phyloP scores from a whole-genome alignment of 2,113 vertebrate species.

The Syngnathus typhle region DNA sequence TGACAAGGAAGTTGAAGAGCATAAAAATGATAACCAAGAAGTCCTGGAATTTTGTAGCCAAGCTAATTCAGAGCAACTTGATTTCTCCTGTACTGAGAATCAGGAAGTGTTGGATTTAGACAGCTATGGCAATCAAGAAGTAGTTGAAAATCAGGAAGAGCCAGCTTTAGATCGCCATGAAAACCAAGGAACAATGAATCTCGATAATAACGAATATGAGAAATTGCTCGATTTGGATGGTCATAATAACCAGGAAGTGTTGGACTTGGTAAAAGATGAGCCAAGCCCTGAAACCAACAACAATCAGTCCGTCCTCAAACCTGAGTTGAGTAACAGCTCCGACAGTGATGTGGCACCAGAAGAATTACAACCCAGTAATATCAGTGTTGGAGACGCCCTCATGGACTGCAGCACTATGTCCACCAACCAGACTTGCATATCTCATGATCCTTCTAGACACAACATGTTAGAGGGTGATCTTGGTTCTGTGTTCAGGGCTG shows the following conservation, averaged over 20 bases:
- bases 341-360: conserved; percentile 46
- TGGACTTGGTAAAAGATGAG: conserved; percentile 25
- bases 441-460: conserved; percentile 2
- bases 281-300: conserved; percentile 41
- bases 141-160: conserved; percentile 35
- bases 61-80: conserved; percentile 20
- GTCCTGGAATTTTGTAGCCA: conserved; percentile 24
- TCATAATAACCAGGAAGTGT: conserved; percentile 47
- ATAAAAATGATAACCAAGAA: conserved; percentile 35
- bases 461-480: conserved; percentile 48
- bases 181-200: conserved; percentile 20
- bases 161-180: conserved; percentile 11
- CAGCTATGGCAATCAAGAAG: conserved; percentile 27
- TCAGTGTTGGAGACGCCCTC: conserved; percentile 7
- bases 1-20: conserved; percentile 17
- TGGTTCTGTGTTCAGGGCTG: conserved; percentile 49
- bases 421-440: conserved; percentile 6
- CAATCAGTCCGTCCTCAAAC: conserved; percentile 32
- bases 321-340: conserved; percentile 30
- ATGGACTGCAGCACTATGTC: conserved; percentile 6
- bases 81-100: conserved; percentile 22
- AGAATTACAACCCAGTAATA: conserved; percentile 29
- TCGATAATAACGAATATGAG: conserved; percentile 12
- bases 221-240: conserved; percentile 22
- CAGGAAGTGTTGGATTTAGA: conserved; percentile 40